phyloP scores from a whole-genome alignment of 2,113 vertebrate species.

The Bufo gargarizans region DNA sequence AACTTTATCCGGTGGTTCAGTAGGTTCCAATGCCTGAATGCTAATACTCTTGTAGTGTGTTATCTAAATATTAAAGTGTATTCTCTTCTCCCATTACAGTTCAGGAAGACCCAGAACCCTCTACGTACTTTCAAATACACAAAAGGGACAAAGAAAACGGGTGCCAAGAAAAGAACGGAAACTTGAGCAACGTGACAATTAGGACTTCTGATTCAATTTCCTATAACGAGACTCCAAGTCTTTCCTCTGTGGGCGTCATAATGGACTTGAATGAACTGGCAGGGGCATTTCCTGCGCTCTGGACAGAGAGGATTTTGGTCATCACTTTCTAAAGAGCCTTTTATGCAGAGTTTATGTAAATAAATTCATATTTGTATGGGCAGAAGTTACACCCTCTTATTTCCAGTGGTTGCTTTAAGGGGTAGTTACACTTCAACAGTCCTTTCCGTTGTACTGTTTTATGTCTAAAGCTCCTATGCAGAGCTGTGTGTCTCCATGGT shows the following conservation, averaged over 20 bases:
- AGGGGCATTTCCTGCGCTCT: background rate
- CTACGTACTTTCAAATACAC: conserved; percentile 50
- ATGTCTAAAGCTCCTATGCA: too few relatives aligned
- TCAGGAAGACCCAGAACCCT: conserved; percentile 38
- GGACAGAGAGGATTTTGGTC: background rate
- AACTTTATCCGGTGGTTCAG: background rate
- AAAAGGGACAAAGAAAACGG: conserved; percentile 6
- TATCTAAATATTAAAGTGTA: background rate
- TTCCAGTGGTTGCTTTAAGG: too few relatives aligned
- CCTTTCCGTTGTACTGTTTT: too few relatives aligned
- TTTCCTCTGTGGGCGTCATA: background rate
- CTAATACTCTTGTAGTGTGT: background rate
- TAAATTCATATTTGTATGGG: conserved; percentile 1
- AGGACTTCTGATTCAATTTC: background rate
- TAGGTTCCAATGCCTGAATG: too few relatives aligned
- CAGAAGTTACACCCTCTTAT: too few relatives aligned
- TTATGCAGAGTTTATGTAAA: conserved; percentile 28
- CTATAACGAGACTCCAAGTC: background rate
- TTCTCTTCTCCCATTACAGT: background rate
- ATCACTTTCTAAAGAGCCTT: background rate
- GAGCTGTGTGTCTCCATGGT: too few relatives aligned
- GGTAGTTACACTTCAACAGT: too few relatives aligned
- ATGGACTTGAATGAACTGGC: background rate
- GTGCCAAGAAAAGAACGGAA: background rate
- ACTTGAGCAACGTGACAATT: background rate